Evolutionary conservation across 2,797 vertebrate species (phyloP), one percentile per base, ranked within the genome.

Genomic region (Vipera latastei): DNA sequence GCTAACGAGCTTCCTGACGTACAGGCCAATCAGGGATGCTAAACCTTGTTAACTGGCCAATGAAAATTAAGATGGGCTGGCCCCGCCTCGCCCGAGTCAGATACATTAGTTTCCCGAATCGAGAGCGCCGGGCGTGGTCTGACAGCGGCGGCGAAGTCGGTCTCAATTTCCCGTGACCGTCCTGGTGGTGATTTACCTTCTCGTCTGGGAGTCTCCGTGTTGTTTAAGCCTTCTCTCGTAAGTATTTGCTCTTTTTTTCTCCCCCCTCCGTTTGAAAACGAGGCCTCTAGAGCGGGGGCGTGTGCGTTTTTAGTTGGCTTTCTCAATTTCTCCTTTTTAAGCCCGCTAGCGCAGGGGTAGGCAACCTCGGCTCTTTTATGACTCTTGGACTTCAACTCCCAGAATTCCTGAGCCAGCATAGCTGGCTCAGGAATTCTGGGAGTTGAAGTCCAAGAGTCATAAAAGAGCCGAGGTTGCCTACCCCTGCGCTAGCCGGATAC

Each of bases 121-220:
- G 73, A 25, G 4, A 48, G 20, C 0, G 8, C 0, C 18, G 1
- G 73, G 1, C 44, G 8, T 25, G 8, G 9, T n/a, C 2, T 73
- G n/a, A 1, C 0, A 38, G n/a, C 6, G 3, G 18, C 6, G 65
- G 65, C 0, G 1, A 5, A 32, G n/a, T 32, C 0, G 8, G 0
- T 1, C 1, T 11, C 8, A 9, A 2, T 73, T 38, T 73, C 51
- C 48, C 11, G 26, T 13, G 6, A 8, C 25, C 25, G 2, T 1
- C 1, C 18, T 38, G 0, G 14, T 32, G 63, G 11, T 14, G 32
- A 90, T 18, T 14, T 16, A 1, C 18, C 13, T 6, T 26, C 13
- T 28, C 1, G 4, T 13, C 12, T 28, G 59, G 16, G 0, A 0
- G 28, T 28, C 12, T 60, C 6, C 32, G 12, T 14, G 83, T 28